These are phyloP conservation scores for Prionailurus bengalensis DNA, from an alignment of 2,113 vertebrate species.

Conservation along the genomic window DNA sequence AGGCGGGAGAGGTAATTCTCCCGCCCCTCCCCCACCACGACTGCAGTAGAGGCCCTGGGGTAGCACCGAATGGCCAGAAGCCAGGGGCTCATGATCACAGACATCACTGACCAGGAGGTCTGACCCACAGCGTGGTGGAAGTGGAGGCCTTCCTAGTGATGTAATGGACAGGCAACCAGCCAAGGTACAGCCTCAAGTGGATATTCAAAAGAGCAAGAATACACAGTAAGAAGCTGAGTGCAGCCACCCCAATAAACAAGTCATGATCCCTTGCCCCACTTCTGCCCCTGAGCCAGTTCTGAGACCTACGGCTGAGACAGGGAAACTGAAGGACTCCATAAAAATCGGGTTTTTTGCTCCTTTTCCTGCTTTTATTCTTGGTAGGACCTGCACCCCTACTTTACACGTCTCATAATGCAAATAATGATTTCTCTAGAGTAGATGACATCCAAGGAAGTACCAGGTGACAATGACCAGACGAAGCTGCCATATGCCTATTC, in stretches of 20 bases:
- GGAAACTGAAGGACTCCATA: background rate
- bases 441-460: background rate
- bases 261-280: background rate
- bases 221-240: background rate
- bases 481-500: background rate
- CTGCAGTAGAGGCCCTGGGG: background rate
- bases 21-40: too few relatives aligned
- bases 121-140: background rate
- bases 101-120: background rate
- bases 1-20: too few relatives aligned
- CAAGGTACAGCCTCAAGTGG: background rate
- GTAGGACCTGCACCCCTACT: background rate
- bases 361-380: background rate
- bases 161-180: background rate
- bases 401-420: background rate
- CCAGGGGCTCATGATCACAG: background rate
- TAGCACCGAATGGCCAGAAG: too few relatives aligned
- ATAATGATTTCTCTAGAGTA: background rate
- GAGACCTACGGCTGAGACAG: background rate
- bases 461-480: background rate
- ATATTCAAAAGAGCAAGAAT: background rate
- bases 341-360: background rate
- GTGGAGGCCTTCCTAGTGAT: background rate
- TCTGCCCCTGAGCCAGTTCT: background rate
- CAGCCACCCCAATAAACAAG: background rate